Percentiles rank a stretch among this genome's conserved stretches.
Evolutionary conservation across 1,140 invertebrate genomes (phyloP).

Genomic region (Zaprionus gabonicus): DNA sequence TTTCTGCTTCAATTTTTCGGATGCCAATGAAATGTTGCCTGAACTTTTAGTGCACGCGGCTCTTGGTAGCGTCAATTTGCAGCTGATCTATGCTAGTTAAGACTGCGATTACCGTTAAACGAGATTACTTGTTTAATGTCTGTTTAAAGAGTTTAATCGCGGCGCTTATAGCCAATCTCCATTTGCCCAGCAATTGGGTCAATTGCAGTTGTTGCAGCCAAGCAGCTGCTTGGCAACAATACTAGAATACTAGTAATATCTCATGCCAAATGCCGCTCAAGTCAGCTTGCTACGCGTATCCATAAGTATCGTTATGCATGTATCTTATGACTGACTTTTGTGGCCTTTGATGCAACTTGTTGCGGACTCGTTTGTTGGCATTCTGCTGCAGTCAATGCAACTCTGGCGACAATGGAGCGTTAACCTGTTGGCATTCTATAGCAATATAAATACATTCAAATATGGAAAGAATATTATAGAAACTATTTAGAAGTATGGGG

Average conservation of each 20-base stretch:
- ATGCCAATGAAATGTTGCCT: slow-evolving; percentile 35
- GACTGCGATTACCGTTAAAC: slow-evolving; percentile 49
- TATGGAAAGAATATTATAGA: slow-evolving; percentile 11
- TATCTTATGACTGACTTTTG: slow-evolving; percentile 43
- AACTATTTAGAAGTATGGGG: not conserved
- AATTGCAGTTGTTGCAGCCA: slow-evolving; percentile 4
- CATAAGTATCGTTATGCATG: slow-evolving; percentile 16
- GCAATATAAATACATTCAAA: slow-evolving; percentile 23
- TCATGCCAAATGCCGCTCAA: slow-evolving; percentile 9
- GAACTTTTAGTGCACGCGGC: slow-evolving; percentile 32
- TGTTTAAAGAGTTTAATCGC: slow-evolving; percentile 44
- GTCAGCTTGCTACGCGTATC: slow-evolving; percentile 2
- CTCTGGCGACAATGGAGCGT: slow-evolving; percentile 29
- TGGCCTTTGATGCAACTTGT: slow-evolving; percentile 74
- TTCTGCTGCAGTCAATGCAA: slow-evolving; percentile 44
- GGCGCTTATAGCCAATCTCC: slow-evolving; percentile 17
- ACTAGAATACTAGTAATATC: slow-evolving; percentile 18
- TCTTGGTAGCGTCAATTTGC: slow-evolving; percentile 53
- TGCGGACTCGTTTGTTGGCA: slow-evolving; percentile 69
- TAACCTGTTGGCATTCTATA: slow-evolving; percentile 39
- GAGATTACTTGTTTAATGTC: slow-evolving; percentile 47
- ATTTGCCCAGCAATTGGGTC: slow-evolving; percentile 54
- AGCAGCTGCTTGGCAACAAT: slow-evolving; percentile 21
- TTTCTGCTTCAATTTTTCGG: not conserved
- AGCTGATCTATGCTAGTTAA: slow-evolving; percentile 49